phyloP scores from a whole-genome alignment of 2,888 invertebrate genomes.

The Zaprionus lineosus region DNA sequence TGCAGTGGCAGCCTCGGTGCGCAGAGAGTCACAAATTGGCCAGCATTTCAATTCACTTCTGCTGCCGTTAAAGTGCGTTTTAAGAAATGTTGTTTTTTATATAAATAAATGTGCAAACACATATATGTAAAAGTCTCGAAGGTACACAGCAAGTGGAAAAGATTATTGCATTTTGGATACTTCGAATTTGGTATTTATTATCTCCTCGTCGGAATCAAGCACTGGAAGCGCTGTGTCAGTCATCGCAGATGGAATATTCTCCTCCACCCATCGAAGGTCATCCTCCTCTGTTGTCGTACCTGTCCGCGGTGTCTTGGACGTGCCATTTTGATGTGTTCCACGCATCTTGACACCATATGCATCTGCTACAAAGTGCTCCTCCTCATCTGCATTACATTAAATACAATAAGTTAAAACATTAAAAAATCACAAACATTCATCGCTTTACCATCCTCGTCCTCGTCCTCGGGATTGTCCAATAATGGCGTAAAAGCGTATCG shows the following conservation, averaged over 20 bases:
- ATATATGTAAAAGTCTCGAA: constrained; percentile 49
- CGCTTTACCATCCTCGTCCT: constrained; percentile 86
- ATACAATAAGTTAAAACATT: no score
- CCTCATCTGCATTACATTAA: constrained; percentile 85
- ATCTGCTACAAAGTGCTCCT: constrained; percentile 93
- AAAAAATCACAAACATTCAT: no score
- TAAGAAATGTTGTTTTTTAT: constrained; percentile 5
- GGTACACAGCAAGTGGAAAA: constrained; percentile 32
- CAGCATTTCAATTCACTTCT: constrained; percentile 36
- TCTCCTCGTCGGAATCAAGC: constrained; percentile 91
- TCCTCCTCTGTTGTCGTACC: constrained; percentile 86
- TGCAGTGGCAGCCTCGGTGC: constrained; percentile 5
- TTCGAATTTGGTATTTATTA: constrained; percentile 93
- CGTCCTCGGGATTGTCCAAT: constrained; percentile 91
- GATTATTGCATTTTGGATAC: constrained; percentile 93
- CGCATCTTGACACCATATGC: constrained; percentile 93
- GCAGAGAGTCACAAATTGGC: constrained; percentile 20
- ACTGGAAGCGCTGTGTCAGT: constrained; percentile 88
- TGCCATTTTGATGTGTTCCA: constrained; percentile 83
- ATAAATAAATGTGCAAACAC: constrained; percentile 49
- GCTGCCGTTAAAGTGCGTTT: constrained; percentile 32
- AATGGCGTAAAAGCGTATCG: constrained; percentile 96
- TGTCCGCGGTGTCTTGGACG: constrained; percentile 80
- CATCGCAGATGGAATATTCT: constrained; percentile 92
- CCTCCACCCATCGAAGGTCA: constrained; percentile 95